Conservation (phyloP, 2,113 vertebrate genomes). For the Podiceps cristatus region DNA sequence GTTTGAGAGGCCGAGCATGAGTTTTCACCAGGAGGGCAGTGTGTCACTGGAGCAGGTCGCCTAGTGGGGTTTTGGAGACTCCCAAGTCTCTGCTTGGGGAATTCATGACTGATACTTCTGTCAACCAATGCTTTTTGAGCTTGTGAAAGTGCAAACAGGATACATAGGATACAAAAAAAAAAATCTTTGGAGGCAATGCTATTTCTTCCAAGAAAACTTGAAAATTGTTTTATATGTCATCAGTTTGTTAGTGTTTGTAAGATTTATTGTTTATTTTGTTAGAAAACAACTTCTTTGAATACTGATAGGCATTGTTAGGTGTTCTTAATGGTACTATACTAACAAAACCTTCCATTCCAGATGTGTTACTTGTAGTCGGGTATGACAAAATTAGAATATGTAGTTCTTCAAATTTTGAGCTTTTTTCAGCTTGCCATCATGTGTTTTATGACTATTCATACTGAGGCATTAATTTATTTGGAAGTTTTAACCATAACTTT, state of each 20-base stretch:
- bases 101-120: neutral
- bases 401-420: neutral
- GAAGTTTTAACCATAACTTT: neutral
- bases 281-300: neutral
- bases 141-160: neutral
- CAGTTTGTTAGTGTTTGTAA: neutral
- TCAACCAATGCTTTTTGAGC: neutral
- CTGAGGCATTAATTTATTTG: neutral
- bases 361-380: neutral
- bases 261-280: neutral
- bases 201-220: neutral
- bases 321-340: neutral
- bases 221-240: neutral
- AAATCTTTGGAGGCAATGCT: neutral
- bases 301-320: neutral
- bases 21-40: neutral
- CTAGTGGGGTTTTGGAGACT: neutral
- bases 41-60: neutral
- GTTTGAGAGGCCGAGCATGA: neutral
- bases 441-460: neutral
- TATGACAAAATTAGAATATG: neutral
- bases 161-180: neutral
- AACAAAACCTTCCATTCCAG: neutral
- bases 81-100: neutral
- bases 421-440: neutral